These are phyloP conservation scores for Seira ritae DNA, from an alignment of 2,888 invertebrate genomes.

Conservation along the genomic window DNA sequence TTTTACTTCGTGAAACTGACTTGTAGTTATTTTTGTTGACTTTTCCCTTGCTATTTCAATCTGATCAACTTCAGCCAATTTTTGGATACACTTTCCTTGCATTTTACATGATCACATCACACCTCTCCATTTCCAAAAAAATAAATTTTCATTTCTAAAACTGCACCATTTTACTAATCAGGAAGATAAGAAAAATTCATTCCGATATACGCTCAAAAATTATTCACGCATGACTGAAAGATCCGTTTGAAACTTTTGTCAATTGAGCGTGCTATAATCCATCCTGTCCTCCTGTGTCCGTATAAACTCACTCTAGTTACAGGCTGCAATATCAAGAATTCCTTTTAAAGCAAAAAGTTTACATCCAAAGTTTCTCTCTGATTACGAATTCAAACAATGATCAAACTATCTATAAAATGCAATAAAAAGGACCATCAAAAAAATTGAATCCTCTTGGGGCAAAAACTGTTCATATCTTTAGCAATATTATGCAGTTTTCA, in stretches of 20 bases:
- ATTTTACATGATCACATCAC: too few species aligned
- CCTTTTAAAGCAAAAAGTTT: not conserved
- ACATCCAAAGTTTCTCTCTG: not conserved
- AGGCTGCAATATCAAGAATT: not conserved
- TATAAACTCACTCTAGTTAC: not conserved
- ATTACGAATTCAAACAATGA: constrained; percentile 7
- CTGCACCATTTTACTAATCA: not conserved
- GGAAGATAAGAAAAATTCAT: not conserved
- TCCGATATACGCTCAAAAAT: constrained; percentile 1
- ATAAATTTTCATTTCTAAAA: not conserved
- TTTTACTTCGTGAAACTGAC: too few species aligned
- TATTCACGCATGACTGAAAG: not conserved
- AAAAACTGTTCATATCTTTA: not conserved
- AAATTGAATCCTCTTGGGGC: not conserved
- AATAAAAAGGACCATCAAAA: not conserved
- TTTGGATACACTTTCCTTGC: too few species aligned
- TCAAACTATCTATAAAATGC: not conserved
- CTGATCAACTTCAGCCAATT: too few species aligned
- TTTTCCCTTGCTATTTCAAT: too few species aligned
- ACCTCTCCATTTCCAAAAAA: not conserved
- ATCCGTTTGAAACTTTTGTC: constrained; percentile 39
- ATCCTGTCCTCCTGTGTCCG: not conserved
- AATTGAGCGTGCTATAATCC: constrained; percentile 42
- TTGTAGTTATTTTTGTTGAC: too few species aligned
- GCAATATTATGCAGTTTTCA: not conserved